These are phyloP conservation scores for Mustela nigripes DNA, from an alignment of 2,113 vertebrate species.

Conservation along the genomic window DNA sequence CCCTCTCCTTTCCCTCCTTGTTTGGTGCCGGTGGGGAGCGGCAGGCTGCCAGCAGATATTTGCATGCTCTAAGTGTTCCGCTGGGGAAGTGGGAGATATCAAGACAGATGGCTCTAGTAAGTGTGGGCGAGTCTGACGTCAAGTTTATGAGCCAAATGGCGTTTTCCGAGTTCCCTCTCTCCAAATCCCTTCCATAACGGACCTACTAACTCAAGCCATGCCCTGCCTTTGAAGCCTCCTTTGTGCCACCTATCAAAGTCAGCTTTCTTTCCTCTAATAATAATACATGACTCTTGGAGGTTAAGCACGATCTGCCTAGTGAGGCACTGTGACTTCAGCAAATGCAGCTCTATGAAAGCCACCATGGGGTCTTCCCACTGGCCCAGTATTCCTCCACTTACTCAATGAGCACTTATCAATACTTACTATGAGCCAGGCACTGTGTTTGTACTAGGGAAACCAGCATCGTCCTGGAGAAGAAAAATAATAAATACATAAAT, in stretches of 20 bases:
- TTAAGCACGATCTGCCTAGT: no score
- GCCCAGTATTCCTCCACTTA: background rate
- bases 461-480: background rate
- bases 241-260: background rate
- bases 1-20: background rate
- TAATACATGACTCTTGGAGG: background rate
- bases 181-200: background rate
- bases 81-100: slow-evolving; percentile 41
- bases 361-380: background rate
- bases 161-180: slow-evolving; percentile 55
- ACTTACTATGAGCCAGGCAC: no score
- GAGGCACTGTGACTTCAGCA: no score
- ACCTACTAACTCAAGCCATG: background rate
- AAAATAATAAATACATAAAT: background rate
- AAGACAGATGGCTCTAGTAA: slow-evolving; percentile 66
- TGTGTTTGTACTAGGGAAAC: background rate
- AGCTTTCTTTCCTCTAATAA: background rate
- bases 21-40: background rate
- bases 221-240: background rate
- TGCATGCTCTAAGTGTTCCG: background rate
- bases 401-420: background rate
- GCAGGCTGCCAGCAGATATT: background rate
- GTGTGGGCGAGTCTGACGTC: slow-evolving; percentile 65
- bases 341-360: background rate
- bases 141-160: slow-evolving; percentile 57